Evolutionary conservation across 2,888 invertebrate genomes (phyloP).

Genomic region (Leptinotarsa juncta): DNA sequence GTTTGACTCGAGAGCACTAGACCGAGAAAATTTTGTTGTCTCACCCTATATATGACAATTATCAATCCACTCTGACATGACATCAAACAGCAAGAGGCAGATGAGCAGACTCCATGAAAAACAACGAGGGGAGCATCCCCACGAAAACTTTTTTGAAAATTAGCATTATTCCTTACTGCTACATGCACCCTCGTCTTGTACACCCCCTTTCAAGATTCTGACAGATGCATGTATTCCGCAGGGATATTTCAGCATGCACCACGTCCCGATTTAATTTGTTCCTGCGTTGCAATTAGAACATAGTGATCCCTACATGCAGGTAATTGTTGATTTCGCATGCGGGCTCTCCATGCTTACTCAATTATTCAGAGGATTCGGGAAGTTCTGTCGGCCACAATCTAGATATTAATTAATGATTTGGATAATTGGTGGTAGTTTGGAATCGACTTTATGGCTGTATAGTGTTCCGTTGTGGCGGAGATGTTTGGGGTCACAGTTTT

Average conservation of each 20-base stretch:
- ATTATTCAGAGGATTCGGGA: constrained; percentile 25
- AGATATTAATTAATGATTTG: constrained; percentile 21
- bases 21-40: too few relatives aligned
- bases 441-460: background rate
- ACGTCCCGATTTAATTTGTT: constrained; percentile 46
- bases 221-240: constrained; percentile 39
- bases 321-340: constrained; percentile 38
- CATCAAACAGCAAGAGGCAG: too few relatives aligned
- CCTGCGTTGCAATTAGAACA: constrained; percentile 38
- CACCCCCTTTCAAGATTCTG: constrained; percentile 27
- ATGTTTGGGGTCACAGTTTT: too few relatives aligned
- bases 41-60: too few relatives aligned
- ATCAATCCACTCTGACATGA: too few relatives aligned
- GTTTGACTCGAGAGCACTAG: too few relatives aligned
- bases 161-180: constrained; percentile 40
- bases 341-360: constrained; percentile 26
- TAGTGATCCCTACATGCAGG: constrained; percentile 33
- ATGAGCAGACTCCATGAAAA: too few relatives aligned
- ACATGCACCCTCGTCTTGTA: constrained; percentile 29
- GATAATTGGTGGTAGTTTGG: constrained; percentile 21
- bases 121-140: background rate
- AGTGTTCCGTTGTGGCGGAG: background rate
- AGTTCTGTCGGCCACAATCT: constrained; percentile 14
- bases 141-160: constrained; percentile 30
- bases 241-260: constrained; percentile 35